phyloP scores from a whole-genome alignment of 2,888 invertebrate genomes.

The Sisyra terminalis region DNA sequence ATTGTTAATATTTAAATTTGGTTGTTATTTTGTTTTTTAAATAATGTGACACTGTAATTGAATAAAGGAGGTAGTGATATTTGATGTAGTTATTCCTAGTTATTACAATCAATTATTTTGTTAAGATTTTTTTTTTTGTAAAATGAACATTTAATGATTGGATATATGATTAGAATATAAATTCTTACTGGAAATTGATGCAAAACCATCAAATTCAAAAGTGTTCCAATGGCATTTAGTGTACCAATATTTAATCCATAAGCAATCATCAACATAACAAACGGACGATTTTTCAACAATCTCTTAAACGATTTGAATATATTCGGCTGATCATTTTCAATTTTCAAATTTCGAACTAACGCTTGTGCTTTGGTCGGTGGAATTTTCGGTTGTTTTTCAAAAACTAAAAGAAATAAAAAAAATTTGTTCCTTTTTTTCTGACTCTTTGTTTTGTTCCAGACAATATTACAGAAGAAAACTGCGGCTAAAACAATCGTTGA shows the following conservation, averaged over 20 bases:
- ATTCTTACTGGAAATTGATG: slow-evolving; percentile 31
- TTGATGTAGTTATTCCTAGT: too few species aligned
- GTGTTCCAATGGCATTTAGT: slow-evolving; percentile 41
- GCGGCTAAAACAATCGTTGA: slow-evolving; percentile 37
- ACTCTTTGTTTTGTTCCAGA: too few species aligned
- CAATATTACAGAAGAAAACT: slow-evolving; percentile 29
- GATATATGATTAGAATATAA: neutral
- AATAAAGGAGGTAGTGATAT: too few species aligned
- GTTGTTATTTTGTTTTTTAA: too few species aligned
- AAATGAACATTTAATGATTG: too few species aligned
- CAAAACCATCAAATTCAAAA: slow-evolving; percentile 37
- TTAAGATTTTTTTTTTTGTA: too few species aligned
- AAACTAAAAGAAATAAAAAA: slow-evolving; percentile 27
- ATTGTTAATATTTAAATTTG: too few species aligned
- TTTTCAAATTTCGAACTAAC: slow-evolving; percentile 16
- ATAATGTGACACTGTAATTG: too few species aligned
- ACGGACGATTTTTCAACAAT: slow-evolving; percentile 17
- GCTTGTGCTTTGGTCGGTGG: slow-evolving; percentile 39
- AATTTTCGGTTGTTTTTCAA: slow-evolving; percentile 32
- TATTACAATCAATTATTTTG: too few species aligned
- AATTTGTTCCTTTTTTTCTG: neutral
- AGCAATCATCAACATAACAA: slow-evolving; percentile 17
- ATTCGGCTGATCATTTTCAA: slow-evolving; percentile 4
- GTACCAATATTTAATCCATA: slow-evolving; percentile 35
- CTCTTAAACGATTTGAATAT: slow-evolving; percentile 12